A percentile compares a stretch with the other conserved stretches of the same genome.
These are phyloP conservation scores for Cassiopea andromeda DNA, from an alignment of 30 jellyfish, hydroid and myxozoan genomes.

Conservation along the genomic window DNA sequence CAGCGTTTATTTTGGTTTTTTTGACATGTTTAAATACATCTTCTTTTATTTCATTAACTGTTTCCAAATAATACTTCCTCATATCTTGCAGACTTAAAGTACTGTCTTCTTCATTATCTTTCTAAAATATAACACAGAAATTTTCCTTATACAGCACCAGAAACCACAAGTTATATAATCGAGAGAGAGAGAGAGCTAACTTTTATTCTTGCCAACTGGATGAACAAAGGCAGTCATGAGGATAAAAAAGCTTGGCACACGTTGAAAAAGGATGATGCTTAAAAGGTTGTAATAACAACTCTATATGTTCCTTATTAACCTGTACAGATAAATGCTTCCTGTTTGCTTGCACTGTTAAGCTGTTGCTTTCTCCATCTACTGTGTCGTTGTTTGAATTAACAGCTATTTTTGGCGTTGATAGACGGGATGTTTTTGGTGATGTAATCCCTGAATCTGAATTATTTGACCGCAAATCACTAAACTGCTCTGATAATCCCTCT, in stretches of 20 bases:
- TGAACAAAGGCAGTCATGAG: no score
- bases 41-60: conserved; percentile 52
- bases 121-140: not conserved
- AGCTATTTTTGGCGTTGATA: not conserved
- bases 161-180: not conserved
- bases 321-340: not conserved
- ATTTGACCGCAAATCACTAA: not conserved
- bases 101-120: conserved; percentile 44
- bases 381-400: not conserved
- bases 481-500: conserved; percentile 1
- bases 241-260: no score
- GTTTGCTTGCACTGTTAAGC: not conserved
- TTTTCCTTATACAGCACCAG: not conserved
- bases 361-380: not conserved
- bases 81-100: conserved; percentile 41
- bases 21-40: conserved; percentile 64
- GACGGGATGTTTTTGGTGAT: conserved; percentile 19
- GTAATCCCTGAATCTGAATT: conserved; percentile 72
- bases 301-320: not conserved
- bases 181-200: no score
- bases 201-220: no score
- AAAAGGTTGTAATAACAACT: not conserved
- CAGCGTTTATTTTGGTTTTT: conserved; percentile 69
- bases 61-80: conserved; percentile 71
- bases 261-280: no score